Conservation (phyloP, 2,888 invertebrate species). For the Formica aserva region DNA sequence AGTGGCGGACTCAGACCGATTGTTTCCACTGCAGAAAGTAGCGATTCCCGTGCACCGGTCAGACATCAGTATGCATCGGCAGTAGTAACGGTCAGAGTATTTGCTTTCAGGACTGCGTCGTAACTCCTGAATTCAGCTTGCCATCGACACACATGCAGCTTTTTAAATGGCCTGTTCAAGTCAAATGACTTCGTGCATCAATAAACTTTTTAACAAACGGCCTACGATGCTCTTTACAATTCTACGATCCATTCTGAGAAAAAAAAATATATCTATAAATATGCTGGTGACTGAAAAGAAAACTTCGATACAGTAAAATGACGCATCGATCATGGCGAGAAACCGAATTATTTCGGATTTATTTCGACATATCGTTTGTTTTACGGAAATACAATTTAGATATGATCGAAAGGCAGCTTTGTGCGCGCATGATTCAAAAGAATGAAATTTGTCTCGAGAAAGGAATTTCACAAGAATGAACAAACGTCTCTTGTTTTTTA, state of each 20-base stretch:
- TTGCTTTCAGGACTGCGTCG: neutral
- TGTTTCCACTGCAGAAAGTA: conserved; percentile 32
- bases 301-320: neutral
- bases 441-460: conserved; percentile 12
- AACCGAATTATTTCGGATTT: conserved; percentile 9
- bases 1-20: neutral
- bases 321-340: neutral
- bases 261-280: conserved; percentile 14
- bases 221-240: neutral
- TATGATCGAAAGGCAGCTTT: neutral
- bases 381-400: neutral
- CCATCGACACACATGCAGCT: neutral
- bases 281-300: neutral
- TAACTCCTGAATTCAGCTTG: neutral
- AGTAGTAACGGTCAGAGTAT: neutral
- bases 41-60: conserved; percentile 4
- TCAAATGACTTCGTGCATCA: conserved; percentile 3
- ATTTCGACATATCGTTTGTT: conserved; percentile 29
- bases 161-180: conserved; percentile 9
- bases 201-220: conserved; percentile 23
- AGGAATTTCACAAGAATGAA: neutral
- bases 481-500: conserved; percentile 14
- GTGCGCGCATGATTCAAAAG: neutral
- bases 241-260: neutral
- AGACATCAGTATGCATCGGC: conserved; percentile 26